These are phyloP conservation scores for Amphipyra berbera DNA, from an alignment of 2,888 invertebrate genomes.

Conservation along the genomic window DNA sequence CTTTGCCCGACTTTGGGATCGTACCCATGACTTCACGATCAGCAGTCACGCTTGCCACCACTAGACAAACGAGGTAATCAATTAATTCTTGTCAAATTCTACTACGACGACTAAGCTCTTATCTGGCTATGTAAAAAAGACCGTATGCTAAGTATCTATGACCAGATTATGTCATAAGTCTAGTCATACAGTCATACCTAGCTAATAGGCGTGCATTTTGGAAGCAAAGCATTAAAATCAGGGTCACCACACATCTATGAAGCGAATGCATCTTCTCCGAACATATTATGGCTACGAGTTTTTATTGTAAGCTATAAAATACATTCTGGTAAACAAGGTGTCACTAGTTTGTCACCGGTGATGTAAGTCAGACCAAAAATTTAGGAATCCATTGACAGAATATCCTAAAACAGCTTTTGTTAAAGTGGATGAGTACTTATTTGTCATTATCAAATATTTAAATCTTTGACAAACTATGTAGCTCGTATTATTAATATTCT, in stretches of 20 bases:
- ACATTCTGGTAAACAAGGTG: slow-evolving; percentile 6
- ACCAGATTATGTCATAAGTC: neutral
- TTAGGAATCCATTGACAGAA: neutral
- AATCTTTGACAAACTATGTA: neutral
- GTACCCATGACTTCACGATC: too few relatives aligned
- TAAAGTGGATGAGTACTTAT: neutral
- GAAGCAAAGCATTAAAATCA: slow-evolving; percentile 7
- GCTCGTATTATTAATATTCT: neutral
- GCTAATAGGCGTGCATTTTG: slow-evolving; percentile 18
- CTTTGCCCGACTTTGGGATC: too few relatives aligned
- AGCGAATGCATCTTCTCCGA: slow-evolving; percentile 3
- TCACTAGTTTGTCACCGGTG: slow-evolving; percentile 9
- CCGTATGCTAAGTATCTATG: too few relatives aligned
- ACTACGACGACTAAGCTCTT: too few relatives aligned
- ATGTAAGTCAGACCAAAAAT: slow-evolving; percentile 8
- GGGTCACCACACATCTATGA: slow-evolving; percentile 11
- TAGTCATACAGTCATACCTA: slow-evolving; percentile 3
- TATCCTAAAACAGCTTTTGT: neutral
- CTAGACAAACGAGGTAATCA: too few relatives aligned
- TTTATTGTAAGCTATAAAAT: slow-evolving; percentile 19
- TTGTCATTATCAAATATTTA: neutral
- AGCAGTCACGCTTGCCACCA: too few relatives aligned
- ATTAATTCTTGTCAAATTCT: too few relatives aligned
- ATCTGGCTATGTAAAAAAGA: too few relatives aligned
- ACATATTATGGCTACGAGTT: neutral